Base-by-base conservation (phyloP, 2,888 invertebrate species). In the Dusona sp. region DNA sequence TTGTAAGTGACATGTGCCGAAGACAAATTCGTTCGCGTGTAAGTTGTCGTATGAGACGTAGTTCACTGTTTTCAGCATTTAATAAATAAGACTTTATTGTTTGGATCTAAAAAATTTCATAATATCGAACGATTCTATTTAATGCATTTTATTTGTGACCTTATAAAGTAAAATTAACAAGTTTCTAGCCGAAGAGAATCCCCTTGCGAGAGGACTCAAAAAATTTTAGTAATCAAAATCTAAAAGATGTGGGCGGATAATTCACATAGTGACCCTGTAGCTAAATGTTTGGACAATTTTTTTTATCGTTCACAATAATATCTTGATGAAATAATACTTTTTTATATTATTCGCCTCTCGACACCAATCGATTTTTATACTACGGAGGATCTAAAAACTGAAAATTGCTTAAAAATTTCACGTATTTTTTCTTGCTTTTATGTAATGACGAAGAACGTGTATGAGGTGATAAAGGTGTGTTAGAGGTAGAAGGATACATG, bases 361-460 rank as follows among this genome's bases (percentile, higher is more conserved):
- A 48, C 25, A n/a, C 7, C 54, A 36, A 16, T 51, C 36, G 19
- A 33, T 78, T 19, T 51, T n/a, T 22, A 77, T 33, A 22, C 16
- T 29, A 22, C 25, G 6, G 8, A 54, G 16, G 29, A 42, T 68
- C 33, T 13, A 25, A 36, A 42, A 57, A 78, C 73, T 85, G 65
- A 68, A 73, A 29, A 68, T 79, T 85, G 74, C 57, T 72, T 85
- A 42, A 74, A 81, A 79, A 73, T 85, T 73, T 42, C 68, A 67
- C 67, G 57, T 29, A 13, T 70, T 38, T 61, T 72, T 38, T 51
- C 67, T 74, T 45, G 77, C 22, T 67, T 64, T 51, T 38, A 51
- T 29, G 51, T 82, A 74, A 82, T 45, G 81, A 72, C 77, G 80
- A 81, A 48, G 45, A 77, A 77, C 48, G 64, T 70, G 68, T 65